Evolutionary conservation across 1,140 invertebrate species (phyloP).

Genomic region (Choristoneura fumiferana): DNA sequence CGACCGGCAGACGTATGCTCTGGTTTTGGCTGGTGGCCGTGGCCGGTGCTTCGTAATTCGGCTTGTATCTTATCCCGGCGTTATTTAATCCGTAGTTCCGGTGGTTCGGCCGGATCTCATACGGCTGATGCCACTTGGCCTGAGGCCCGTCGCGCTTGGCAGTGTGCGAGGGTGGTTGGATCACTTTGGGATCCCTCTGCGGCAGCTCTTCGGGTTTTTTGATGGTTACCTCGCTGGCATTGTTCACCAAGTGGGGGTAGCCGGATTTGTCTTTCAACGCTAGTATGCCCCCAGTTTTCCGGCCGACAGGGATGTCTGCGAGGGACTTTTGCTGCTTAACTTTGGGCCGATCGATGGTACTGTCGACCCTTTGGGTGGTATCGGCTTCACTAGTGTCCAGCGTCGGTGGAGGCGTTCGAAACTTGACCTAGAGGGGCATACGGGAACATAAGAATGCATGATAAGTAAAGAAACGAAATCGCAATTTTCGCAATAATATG

Average conservation of each 20-base stretch:
- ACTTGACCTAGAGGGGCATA: constrained; percentile 74
- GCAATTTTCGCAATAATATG: no score
- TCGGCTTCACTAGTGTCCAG: constrained; percentile 29
- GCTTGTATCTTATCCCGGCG: constrained; percentile 49
- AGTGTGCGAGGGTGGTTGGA: constrained; percentile 34
- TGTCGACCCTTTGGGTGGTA: not conserved
- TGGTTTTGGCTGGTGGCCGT: constrained; percentile 31
- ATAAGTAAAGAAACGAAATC: no score
- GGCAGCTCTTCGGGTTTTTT: constrained; percentile 58
- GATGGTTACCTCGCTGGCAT: constrained; percentile 53
- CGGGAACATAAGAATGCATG: no score
- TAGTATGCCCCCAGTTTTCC: constrained; percentile 74
- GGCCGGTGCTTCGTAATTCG: constrained; percentile 38
- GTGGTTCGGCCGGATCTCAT: constrained; percentile 34
- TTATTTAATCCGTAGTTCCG: constrained; percentile 61
- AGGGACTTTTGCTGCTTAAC: constrained; percentile 70
- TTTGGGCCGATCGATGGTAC: constrained; percentile 37
- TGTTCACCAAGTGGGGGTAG: constrained; percentile 73
- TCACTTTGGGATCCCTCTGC: constrained; percentile 50
- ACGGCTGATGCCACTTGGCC: constrained; percentile 39
- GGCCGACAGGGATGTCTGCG: constrained; percentile 59
- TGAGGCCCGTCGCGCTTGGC: constrained; percentile 39
- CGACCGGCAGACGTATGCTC: constrained; percentile 66
- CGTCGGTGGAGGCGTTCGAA: constrained; percentile 75
- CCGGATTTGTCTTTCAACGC: constrained; percentile 76